Percentiles rank a stretch among this genome's conserved stretches.
Evolutionary conservation across 2,113 vertebrate genomes (phyloP).

Genomic region (Odobenus rosmarus): DNA sequence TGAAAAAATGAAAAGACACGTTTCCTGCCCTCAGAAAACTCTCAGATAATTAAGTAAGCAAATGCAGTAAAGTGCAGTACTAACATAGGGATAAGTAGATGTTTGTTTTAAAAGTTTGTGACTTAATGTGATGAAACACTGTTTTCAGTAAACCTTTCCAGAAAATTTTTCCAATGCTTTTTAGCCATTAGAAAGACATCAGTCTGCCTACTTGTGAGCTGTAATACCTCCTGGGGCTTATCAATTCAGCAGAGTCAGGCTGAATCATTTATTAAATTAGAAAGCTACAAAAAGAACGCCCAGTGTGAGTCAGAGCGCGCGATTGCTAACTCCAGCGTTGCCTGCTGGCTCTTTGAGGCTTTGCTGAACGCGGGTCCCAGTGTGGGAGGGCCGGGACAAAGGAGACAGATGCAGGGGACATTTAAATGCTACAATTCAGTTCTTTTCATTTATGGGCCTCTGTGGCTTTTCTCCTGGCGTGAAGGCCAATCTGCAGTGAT

Average conservation of each 20-base stretch:
- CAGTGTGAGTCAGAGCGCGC: slow-evolving; percentile 56
- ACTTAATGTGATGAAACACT: not conserved
- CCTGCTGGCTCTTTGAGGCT: slow-evolving; percentile 16
- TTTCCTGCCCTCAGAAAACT: not conserved
- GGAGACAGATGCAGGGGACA: not conserved
- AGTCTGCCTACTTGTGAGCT: not conserved
- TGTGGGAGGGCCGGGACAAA: not conserved
- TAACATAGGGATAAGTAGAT: not conserved
- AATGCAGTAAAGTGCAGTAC: not conserved
- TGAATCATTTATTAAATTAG: slow-evolving; percentile 69
- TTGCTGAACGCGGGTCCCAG: not conserved
- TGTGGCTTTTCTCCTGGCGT: not conserved
- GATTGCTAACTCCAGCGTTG: not conserved
- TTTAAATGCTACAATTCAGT: not conserved
- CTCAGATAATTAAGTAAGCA: not conserved
- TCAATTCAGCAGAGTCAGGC: slow-evolving; percentile 38
- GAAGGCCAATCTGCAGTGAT: not conserved
- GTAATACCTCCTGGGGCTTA: not conserved
- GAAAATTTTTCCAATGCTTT: not conserved
- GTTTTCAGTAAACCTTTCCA: slow-evolving; percentile 32
- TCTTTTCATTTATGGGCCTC: not conserved
- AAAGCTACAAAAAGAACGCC: slow-evolving; percentile 27
- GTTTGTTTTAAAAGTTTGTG: not conserved
- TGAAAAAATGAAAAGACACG: not conserved
- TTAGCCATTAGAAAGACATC: slow-evolving; percentile 13